These are phyloP conservation scores for Caenorhabditis remanei DNA, from an alignment of 1,140 invertebrate genomes.

Conservation along the genomic window DNA sequence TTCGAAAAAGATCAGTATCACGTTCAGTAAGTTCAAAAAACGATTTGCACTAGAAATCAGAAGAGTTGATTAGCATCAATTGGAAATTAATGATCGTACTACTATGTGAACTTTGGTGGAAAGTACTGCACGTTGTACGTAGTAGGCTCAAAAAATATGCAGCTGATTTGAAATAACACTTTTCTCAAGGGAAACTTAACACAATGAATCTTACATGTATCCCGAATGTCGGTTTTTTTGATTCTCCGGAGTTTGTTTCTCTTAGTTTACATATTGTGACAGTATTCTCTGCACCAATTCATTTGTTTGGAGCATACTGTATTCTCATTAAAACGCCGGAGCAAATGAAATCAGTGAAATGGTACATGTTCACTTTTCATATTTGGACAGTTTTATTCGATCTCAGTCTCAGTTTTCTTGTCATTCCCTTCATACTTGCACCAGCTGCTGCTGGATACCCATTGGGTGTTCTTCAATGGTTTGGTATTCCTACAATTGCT, in stretches of 20 bases:
- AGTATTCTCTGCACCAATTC: not conserved
- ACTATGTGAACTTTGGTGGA: too few relatives aligned
- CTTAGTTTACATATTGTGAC: not conserved
- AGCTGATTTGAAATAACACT: not conserved
- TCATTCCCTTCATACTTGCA: not conserved
- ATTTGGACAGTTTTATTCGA: not conserved
- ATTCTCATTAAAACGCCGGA: not conserved
- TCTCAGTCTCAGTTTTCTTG: not conserved
- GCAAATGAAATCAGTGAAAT: not conserved
- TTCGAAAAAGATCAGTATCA: too few relatives aligned
- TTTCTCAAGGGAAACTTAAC: not conserved
- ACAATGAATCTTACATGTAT: not conserved
- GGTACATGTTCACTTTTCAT: not conserved
- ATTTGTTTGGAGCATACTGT: not conserved
- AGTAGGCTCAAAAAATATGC: too few relatives aligned
- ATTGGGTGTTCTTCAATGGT: not conserved
- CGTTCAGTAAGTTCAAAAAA: too few relatives aligned
- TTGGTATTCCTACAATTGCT: not conserved
- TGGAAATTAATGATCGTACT: too few relatives aligned
- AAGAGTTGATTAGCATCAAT: too few relatives aligned
- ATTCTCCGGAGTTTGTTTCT: not conserved
- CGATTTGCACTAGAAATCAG: too few relatives aligned
- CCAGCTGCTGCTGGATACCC: not conserved
- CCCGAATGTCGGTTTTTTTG: not conserved
- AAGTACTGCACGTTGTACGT: too few relatives aligned